Conservation (phyloP, 2,888 invertebrate species). For the Idaea biselata region DNA sequence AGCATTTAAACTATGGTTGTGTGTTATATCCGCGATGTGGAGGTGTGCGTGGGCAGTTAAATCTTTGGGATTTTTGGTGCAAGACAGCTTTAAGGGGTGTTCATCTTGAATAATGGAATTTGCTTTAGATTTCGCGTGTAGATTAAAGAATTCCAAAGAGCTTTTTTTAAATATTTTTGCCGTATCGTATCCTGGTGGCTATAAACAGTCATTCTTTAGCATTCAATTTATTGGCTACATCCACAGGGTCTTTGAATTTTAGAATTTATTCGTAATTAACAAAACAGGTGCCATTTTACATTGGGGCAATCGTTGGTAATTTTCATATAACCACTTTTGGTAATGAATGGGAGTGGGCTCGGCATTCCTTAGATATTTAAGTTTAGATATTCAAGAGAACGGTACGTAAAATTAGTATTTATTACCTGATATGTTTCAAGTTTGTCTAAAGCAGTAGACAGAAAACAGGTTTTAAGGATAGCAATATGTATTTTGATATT, state of each 20-base stretch:
- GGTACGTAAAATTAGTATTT: constrained; percentile 24
- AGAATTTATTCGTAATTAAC: neutral
- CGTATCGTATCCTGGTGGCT: neutral
- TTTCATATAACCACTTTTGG: constrained; percentile 24
- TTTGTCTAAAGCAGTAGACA: neutral
- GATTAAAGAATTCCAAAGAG: neutral
- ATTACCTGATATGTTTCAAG: constrained; percentile 12
- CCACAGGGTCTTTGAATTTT: neutral
- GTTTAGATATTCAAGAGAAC: constrained; percentile 30
- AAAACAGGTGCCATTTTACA: constrained; percentile 21
- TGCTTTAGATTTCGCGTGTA: constrained; percentile 1
- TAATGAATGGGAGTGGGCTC: constrained; percentile 29
- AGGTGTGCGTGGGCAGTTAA: constrained; percentile 26
- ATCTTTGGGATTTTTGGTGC: constrained; percentile 20
- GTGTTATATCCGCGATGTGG: constrained; percentile 30
- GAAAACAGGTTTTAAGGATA: neutral
- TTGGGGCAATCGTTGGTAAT: constrained; percentile 18
- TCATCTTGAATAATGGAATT: constrained; percentile 1
- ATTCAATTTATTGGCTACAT: neutral
- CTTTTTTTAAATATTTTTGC: neutral
- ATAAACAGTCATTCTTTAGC: neutral
- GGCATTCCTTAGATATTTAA: constrained; percentile 30
- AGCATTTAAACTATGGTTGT: constrained; percentile 35
- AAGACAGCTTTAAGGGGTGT: constrained; percentile 7
- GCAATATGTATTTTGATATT: neutral